Evolutionary conservation across 2,888 invertebrate species (phyloP).

Genomic region (Anticlea derivata): DNA sequence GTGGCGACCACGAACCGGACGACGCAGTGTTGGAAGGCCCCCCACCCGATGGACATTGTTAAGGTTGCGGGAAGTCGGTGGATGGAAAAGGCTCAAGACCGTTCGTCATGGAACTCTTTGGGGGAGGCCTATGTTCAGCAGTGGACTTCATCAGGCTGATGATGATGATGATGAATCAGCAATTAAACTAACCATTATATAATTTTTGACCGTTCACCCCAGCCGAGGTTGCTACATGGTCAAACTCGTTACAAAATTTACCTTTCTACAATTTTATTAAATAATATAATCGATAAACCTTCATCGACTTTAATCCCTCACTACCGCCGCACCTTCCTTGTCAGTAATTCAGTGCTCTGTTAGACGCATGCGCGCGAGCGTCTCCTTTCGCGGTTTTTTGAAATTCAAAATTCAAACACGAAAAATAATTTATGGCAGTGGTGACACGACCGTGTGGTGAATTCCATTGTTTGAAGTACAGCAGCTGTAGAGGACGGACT

Average conservation of each 20-base stretch:
- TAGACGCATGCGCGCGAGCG: slow-evolving; percentile 74
- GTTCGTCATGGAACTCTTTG: no score
- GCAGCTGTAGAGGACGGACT: slow-evolving; percentile 57
- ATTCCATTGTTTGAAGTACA: slow-evolving; percentile 67
- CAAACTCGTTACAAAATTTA: not conserved
- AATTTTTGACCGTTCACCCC: slow-evolving; percentile 1
- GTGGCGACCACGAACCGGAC: no score
- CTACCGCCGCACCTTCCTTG: slow-evolving; percentile 58
- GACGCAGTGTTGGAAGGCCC: no score
- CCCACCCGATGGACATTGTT: no score
- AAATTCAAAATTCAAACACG: slow-evolving; percentile 50
- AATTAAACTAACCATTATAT: no score
- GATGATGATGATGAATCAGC: no score
- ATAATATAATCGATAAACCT: slow-evolving; percentile 28
- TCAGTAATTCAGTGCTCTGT: slow-evolving; percentile 70
- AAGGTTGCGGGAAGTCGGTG: no score
- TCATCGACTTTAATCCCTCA: slow-evolving; percentile 38
- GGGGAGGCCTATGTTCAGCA: no score
- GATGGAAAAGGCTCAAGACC: no score
- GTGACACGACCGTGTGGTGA: slow-evolving; percentile 72
- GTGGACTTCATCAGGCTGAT: no score
- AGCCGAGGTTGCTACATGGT: slow-evolving; percentile 1
- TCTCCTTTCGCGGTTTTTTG: slow-evolving; percentile 49
- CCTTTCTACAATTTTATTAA: slow-evolving; percentile 33
- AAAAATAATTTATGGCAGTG: slow-evolving; percentile 74